Evolutionary conservation across 1,140 invertebrate species (phyloP).

Genomic region (Lerema accius): DNA sequence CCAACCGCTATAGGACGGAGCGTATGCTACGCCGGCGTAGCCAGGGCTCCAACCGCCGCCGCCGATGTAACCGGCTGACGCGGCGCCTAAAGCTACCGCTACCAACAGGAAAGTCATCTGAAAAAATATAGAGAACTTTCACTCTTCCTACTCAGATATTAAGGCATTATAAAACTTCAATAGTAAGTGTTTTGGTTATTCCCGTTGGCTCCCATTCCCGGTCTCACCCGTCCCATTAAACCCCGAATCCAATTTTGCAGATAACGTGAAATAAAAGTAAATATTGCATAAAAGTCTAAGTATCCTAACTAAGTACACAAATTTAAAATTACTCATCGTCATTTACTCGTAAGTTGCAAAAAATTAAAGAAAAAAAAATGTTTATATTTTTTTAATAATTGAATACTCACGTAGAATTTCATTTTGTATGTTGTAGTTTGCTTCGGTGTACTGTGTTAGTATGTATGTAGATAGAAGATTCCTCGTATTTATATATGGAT

Average conservation of each 20-base stretch:
- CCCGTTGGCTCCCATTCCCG: too few species aligned
- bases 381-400: conserved; percentile 19
- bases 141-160: too few species aligned
- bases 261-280: too few species aligned
- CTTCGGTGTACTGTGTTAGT: conserved; percentile 24
- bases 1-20: neutral
- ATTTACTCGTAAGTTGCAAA: too few species aligned
- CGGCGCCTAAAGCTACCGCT: conserved; percentile 41
- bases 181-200: too few species aligned
- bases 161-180: too few species aligned
- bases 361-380: conserved; percentile 1
- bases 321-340: too few species aligned
- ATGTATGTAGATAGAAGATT: conserved; percentile 3
- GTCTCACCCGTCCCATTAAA: too few species aligned
- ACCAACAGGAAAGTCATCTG: conserved; percentile 44
- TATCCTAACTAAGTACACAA: too few species aligned
- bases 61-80: conserved; percentile 46
- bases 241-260: too few species aligned
- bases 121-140: neutral
- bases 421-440: conserved; percentile 34
- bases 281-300: too few species aligned
- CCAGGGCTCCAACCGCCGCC: conserved; percentile 40
- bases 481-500: conserved; percentile 38
- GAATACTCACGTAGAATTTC: conserved; percentile 40
- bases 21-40: conserved; percentile 20